Base-by-base conservation (phyloP, 2,797 vertebrate genomes). In the Sebastes goodei region DNA sequence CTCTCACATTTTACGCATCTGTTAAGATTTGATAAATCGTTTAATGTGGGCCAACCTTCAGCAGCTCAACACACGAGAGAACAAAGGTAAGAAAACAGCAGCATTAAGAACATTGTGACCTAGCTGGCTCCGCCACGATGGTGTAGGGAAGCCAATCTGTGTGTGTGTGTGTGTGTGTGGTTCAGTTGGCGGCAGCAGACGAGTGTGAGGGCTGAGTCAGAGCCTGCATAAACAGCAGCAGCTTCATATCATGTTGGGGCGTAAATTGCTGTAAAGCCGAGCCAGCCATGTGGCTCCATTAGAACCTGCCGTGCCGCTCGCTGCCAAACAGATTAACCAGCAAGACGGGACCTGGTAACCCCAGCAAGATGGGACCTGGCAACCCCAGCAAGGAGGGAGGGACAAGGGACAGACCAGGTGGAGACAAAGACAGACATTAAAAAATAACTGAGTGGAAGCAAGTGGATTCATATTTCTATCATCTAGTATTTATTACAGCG, bases 191-290 rank as follows among this genome's bases (percentile, higher is more conserved):
- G 63, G 55, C 71, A 29, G 73, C 74, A 83, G 60, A 62, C 2
- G 5, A 27, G 78, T 60, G 76, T 6, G 65, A 32, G 71, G 2
- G 42, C 30, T 87, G 92, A 91, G 84, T 92, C 91, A 91, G 56
- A 81, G 80, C 74, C 75, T 52, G 67, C 86, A 86, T 17, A 81
- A 85, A 65, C 89, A 92, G 83, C 89, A 91, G 88, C 89, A 86
- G 85, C 57, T 68, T 87, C 27, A 7, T 83, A 64, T 91, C 91
- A 86, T 78, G 90, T 86, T 17, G 91, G 74, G 93, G 91, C 21
- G 90, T 84, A 91, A 91, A 93, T 94, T 81, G 84, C 83, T 79
- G 82, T 38, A 73, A 80, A 80, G 80, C 73, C 66, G 74, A 84
- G 73, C 29, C 73, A 57, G 63, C 86, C 86, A 69, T 90, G 91